These are phyloP conservation scores for Bryconaethiops microstoma DNA, from an alignment of 2,797 vertebrate genomes.

Conservation along the genomic window DNA sequence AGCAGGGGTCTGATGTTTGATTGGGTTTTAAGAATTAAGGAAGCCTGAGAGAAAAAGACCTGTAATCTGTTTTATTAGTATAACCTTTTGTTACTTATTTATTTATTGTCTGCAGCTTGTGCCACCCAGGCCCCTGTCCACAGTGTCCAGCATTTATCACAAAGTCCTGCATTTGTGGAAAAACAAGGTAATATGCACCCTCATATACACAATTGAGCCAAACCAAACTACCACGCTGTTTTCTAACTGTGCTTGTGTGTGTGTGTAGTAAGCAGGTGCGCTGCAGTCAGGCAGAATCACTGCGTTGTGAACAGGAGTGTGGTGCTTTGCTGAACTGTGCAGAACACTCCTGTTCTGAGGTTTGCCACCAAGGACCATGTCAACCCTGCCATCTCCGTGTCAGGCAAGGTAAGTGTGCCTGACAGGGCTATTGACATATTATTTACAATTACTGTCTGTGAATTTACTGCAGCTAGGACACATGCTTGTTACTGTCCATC, in stretches of 20 bases:
- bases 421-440: neutral
- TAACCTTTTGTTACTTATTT: neutral
- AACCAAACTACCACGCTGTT: neutral
- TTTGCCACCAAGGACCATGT: constrained; percentile 89
- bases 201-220: neutral
- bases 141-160: constrained; percentile 93
- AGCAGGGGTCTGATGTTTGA: too few relatives aligned
- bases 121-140: constrained; percentile 97
- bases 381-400: constrained; percentile 86
- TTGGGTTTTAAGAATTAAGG: too few relatives aligned
- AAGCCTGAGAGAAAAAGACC: too few relatives aligned
- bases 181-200: constrained; percentile 81
- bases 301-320: constrained; percentile 88
- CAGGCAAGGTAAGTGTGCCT: constrained; percentile 82
- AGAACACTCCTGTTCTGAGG: constrained; percentile 86
- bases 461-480: neutral
- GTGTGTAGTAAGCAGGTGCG: constrained; percentile 89
- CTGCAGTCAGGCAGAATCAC: constrained; percentile 85
- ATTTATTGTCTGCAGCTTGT: constrained; percentile 78
- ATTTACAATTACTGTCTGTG: neutral
- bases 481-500: neutral
- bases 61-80: too few relatives aligned
- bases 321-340: constrained; percentile 87
- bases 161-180: constrained; percentile 92
- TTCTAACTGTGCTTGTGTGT: constrained; percentile 27